These are phyloP conservation scores for Yoshiicerus persimilis DNA, from an alignment of 1,140 invertebrate species.

Conservation along the genomic window DNA sequence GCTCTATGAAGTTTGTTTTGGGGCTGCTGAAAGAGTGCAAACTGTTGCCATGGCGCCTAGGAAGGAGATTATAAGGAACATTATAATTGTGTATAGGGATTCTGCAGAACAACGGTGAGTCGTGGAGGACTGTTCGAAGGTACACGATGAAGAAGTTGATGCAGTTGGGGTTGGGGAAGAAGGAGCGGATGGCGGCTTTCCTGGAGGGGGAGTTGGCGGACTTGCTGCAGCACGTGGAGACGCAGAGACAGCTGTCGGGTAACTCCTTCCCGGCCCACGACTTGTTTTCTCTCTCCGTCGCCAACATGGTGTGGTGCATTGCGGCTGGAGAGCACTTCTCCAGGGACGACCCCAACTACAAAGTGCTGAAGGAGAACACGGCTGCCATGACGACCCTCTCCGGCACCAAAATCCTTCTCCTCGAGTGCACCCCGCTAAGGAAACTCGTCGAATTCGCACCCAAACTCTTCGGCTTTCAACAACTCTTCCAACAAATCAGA, in stretches of 20 bases:
- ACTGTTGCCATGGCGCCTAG: too few relatives aligned
- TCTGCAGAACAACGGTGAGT: neutral
- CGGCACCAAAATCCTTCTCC: neutral
- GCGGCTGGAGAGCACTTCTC: neutral
- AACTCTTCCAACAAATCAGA: neutral
- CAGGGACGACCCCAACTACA: neutral
- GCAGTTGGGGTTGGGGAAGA: neutral
- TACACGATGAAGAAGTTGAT: neutral
- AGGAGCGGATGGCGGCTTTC: neutral
- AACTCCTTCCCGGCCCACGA: neutral
- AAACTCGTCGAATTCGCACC: neutral
- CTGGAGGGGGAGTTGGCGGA: neutral
- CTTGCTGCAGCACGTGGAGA: neutral
- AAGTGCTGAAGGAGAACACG: neutral
- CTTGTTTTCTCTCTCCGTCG: neutral
- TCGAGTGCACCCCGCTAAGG: neutral
- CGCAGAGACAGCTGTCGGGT: neutral
- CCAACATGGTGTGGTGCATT: neutral
- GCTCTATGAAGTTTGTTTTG: too few relatives aligned
- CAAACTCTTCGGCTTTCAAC: neutral
- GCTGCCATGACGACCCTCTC: neutral
- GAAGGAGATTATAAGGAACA: too few relatives aligned
- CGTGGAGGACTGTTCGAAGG: neutral
- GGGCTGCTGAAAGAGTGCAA: too few relatives aligned
- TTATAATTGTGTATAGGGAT: conserved; percentile 18